Evolutionary conservation across 1,140 invertebrate genomes (phyloP).

Genomic region (Heliconius himera): DNA sequence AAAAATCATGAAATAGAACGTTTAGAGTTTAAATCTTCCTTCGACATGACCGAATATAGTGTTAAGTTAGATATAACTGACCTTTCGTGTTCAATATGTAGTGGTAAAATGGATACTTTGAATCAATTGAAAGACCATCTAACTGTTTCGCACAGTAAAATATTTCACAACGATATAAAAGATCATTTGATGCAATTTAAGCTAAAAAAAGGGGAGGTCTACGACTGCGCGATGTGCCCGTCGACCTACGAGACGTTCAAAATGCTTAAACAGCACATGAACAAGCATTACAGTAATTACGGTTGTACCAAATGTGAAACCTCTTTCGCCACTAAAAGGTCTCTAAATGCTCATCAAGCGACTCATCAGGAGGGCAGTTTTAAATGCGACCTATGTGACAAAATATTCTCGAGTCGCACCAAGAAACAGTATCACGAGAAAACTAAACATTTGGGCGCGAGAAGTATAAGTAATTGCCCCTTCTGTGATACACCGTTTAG

Average conservation of each 20-base stretch:
- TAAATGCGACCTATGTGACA: conserved; percentile 68
- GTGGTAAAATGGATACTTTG: conserved; percentile 50
- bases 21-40: conserved; percentile 52
- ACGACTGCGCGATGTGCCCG: conserved; percentile 63
- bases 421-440: conserved; percentile 70
- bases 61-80: conserved; percentile 62
- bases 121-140: conserved; percentile 55
- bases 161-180: conserved; percentile 61
- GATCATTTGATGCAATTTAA: conserved; percentile 67
- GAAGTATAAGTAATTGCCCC: conserved; percentile 65
- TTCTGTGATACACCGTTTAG: conserved; percentile 63
- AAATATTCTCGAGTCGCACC: conserved; percentile 57
- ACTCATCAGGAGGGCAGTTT: conserved; percentile 68
- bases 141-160: conserved; percentile 53
- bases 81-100: conserved; percentile 55
- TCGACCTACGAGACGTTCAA: conserved; percentile 70
- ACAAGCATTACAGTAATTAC: conserved; percentile 72
- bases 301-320: conserved; percentile 59
- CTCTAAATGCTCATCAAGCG: conserved; percentile 55
- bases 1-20: conserved; percentile 53
- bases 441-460: conserved; percentile 60
- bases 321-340: conserved; percentile 60
- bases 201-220: conserved; percentile 61
- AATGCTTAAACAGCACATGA: conserved; percentile 77
- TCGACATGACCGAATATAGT: conserved; percentile 60